Evolutionary conservation across 2,888 invertebrate genomes (phyloP), one percentile per base, ranked within the genome.

Genomic region (Lymantria dispar): DNA sequence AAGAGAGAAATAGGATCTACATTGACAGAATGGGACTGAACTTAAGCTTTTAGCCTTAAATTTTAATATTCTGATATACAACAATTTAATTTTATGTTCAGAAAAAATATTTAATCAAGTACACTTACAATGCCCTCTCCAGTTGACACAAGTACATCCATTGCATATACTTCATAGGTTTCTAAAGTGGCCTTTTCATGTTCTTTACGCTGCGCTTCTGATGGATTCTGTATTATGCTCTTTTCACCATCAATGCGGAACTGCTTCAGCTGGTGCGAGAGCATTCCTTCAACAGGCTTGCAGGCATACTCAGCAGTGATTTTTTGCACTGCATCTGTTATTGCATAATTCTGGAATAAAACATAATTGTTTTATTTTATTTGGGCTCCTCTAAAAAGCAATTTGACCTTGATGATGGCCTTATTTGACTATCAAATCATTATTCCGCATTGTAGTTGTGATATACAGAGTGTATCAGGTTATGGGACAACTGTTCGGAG

Each of bases 241-340:
- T 99, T 99, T 74, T 99, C 99, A 13, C 99, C 99, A 86, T 99
- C 99, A 79, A 99, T 99, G 82, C 97, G 96, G 85, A 97, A 97
- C 83, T 98, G 98, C 85, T 98, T 98, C 61, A 99, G 91, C 80
- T 99, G 98, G 87, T 99, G 99, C 72, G 97, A 97, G 47, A 97
- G 92, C 97, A 97, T 97, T 62, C 97, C 99, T 90, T 99, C 99
- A 47, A 99, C 96, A 29, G 99, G 99, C 85, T 99, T 99, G 88
- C 99, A 99, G 70, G 97, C 97, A 91, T 94, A 99, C 44, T 96
- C 94, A 62, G 98, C 97, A 61, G 98, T 96, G 62, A 98, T 95
- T 91, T 98, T 98, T 85, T 98, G 97, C 53, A 99, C 97, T 41
- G 95, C 95, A 70, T 98, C 97, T 50, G 99, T 99, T 64, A 99